These are phyloP conservation scores for Reinhardtius hippoglossoides DNA, from an alignment of 2,113 vertebrate species.

Conservation along the genomic window DNA sequence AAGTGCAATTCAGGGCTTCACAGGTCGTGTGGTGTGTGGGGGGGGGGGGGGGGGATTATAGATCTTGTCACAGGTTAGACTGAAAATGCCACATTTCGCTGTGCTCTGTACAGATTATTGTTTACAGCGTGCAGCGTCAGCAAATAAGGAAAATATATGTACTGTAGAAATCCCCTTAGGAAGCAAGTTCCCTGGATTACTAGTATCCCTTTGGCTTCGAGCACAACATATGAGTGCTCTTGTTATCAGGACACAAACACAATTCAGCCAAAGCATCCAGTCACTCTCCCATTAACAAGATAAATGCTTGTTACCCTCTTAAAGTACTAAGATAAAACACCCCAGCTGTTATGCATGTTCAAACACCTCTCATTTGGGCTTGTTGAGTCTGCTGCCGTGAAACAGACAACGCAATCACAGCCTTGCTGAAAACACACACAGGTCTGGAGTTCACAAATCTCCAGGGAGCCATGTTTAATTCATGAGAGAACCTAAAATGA, in stretches of 20 bases:
- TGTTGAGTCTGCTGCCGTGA: slow-evolving; percentile 30
- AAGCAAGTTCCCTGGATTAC: slow-evolving; percentile 47
- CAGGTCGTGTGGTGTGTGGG: not conserved
- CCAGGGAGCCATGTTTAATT: slow-evolving; percentile 64
- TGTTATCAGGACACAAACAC: slow-evolving; percentile 74
- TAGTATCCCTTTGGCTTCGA: slow-evolving; percentile 40
- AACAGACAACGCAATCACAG: slow-evolving; percentile 57
- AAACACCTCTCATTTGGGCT: slow-evolving; percentile 70
- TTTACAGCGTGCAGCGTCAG: slow-evolving; percentile 53
- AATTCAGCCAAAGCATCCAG: slow-evolving; percentile 76
- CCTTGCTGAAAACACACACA: slow-evolving; percentile 43
- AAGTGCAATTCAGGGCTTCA: slow-evolving; percentile 23
- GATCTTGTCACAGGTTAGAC: slow-evolving; percentile 42
- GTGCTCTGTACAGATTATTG: slow-evolving; percentile 42
- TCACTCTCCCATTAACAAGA: slow-evolving; percentile 76
- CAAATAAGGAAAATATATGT: slow-evolving; percentile 58
- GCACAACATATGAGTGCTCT: slow-evolving; percentile 66
- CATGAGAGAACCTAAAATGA: slow-evolving; percentile 49
- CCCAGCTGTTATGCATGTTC: slow-evolving; percentile 63
- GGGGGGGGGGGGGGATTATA: slow-evolving; percentile 23
- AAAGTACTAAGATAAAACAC: slow-evolving; percentile 75
- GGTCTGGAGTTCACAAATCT: slow-evolving; percentile 57
- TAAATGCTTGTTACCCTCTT: slow-evolving; percentile 82
- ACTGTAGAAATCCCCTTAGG: slow-evolving; percentile 51
- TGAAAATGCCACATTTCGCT: slow-evolving; percentile 31